A percentile compares a stretch with the other conserved stretches of the same genome.
Evolutionary conservation across 2,888 invertebrate genomes (phyloP).

Genomic region (Laothoe populi): DNA sequence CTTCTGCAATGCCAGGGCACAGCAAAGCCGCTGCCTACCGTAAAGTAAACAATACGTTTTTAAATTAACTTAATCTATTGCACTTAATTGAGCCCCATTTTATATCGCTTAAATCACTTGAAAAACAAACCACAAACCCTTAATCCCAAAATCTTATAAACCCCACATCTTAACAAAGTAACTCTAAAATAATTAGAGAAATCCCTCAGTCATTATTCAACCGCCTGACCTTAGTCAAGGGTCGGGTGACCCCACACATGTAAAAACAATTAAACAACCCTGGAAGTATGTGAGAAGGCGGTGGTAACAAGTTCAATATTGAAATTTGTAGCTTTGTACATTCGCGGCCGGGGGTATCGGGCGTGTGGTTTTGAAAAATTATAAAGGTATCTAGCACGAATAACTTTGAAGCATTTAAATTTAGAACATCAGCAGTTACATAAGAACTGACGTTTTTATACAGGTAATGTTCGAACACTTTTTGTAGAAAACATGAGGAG

Average conservation of each 20-base stretch:
- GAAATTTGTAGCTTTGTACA: conserved; percentile 36
- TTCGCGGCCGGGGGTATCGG: conserved; percentile 30
- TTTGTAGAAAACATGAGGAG: too few species aligned
- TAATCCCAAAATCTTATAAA: neutral
- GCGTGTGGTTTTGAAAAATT: neutral
- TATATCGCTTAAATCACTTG: neutral
- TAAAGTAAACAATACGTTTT: too few species aligned
- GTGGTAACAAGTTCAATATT: conserved; percentile 31
- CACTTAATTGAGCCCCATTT: neutral
- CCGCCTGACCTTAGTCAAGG: conserved; percentile 5
- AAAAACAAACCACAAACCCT: conserved; percentile 1
- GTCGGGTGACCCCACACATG: conserved; percentile 1
- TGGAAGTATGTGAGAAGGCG: conserved; percentile 40
- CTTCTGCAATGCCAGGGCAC: too few species aligned
- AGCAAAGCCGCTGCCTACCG: too few species aligned
- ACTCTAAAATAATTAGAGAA: conserved; percentile 18
- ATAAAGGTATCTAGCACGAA: too few species aligned
- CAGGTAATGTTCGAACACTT: too few species aligned
- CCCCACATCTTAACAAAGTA: conserved; percentile 16
- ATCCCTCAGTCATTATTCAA: conserved; percentile 20
- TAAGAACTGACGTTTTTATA: too few species aligned
- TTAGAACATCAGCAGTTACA: too few species aligned
- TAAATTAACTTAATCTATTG: too few species aligned
- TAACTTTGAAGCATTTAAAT: too few species aligned
- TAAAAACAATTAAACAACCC: conserved; percentile 37